Evolutionary conservation across 2,113 vertebrate genomes (phyloP).

Genomic region (Sebastes fasciatus): DNA sequence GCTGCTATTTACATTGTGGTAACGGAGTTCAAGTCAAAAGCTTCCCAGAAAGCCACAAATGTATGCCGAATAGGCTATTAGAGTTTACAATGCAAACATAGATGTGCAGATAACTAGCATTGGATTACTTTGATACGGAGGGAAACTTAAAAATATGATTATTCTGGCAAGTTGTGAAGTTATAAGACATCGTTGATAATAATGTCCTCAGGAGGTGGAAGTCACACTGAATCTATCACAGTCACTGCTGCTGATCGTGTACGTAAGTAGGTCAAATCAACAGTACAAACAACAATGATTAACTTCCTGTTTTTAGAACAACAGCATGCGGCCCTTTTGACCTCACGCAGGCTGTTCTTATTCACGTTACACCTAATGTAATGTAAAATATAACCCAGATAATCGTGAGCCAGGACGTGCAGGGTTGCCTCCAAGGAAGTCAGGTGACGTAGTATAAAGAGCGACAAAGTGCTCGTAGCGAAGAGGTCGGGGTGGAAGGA

Average conservation of each 20-base stretch:
- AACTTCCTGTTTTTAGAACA: neutral
- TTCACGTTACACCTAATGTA: too few species aligned
- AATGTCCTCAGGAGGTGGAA: neutral
- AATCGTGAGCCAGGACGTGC: neutral
- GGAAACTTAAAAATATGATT: neutral
- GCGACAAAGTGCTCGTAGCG: neutral
- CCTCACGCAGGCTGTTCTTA: too few species aligned
- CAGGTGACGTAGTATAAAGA: neutral
- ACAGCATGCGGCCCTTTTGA: neutral
- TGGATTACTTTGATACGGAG: neutral
- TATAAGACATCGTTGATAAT: neutral
- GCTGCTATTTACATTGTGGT: constrained; percentile 8
- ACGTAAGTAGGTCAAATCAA: neutral
- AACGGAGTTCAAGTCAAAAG: neutral
- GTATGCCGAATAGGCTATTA: neutral
- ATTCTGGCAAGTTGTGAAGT: neutral
- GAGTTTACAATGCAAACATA: neutral
- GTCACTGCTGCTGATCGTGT: neutral
- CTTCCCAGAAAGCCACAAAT: neutral
- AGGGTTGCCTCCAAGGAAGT: neutral
- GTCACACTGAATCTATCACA: neutral
- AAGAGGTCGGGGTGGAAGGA: neutral
- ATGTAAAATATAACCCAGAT: neutral
- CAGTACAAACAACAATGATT: neutral
- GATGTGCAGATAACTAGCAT: neutral